Evolutionary conservation across 2,113 vertebrate species (phyloP).

Genomic region (Eonycteris spelaea): DNA sequence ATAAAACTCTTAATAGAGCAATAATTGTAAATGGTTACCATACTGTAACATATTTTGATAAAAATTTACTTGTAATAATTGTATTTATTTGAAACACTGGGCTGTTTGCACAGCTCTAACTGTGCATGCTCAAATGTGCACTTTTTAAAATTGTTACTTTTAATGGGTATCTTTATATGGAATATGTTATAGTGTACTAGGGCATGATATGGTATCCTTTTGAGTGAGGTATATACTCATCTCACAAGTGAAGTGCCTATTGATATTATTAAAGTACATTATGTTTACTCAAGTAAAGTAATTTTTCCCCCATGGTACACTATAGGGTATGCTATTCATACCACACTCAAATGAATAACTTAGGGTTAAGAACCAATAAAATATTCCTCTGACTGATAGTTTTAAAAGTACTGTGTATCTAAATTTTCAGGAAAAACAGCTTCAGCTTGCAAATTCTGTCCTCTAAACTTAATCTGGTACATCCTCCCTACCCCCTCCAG

Average conservation of each 20-base stretch:
- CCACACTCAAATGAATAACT: constrained; percentile 72
- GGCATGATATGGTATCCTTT: constrained; percentile 82
- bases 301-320: constrained; percentile 79
- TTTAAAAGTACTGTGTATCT: constrained; percentile 30
- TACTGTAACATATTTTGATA: constrained; percentile 88
- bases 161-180: constrained; percentile 81
- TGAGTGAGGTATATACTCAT: constrained; percentile 73
- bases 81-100: constrained; percentile 87
- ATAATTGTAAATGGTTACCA: constrained; percentile 89
- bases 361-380: constrained; percentile 36
- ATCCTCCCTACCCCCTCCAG: not conserved
- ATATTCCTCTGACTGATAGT: constrained; percentile 37
- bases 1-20: constrained; percentile 87
- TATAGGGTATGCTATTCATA: constrained; percentile 80
- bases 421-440: constrained; percentile 44
- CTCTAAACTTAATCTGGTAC: constrained; percentile 37
- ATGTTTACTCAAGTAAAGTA: constrained; percentile 73
- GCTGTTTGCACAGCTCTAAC: constrained; percentile 83
- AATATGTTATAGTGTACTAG: constrained; percentile 83
- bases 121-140: constrained; percentile 88
- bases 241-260: constrained; percentile 75
- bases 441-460: constrained; percentile 44
- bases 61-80: constrained; percentile 81
- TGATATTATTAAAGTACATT: constrained; percentile 76
- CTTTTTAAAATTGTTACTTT: constrained; percentile 87